Base-by-base conservation (phyloP, 2,888 invertebrate genomes). In the Amphiduros pacificus region DNA sequence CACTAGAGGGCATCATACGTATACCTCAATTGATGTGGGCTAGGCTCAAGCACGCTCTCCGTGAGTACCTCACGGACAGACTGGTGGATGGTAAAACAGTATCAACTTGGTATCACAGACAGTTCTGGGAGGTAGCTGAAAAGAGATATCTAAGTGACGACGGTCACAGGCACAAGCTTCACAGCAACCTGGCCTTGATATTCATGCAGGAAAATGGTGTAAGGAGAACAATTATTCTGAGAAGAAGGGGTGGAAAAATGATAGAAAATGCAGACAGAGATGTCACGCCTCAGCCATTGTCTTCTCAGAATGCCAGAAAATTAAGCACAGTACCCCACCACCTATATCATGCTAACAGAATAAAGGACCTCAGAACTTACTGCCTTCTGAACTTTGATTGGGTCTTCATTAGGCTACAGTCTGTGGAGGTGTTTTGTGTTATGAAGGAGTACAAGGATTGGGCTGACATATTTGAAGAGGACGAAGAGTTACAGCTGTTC, bases 21-120 rank as follows among this genome's bases (percentile, higher is more conserved):
- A 58, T 71, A 24, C 78, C 78, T 22, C 64, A 73, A 2, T 65
- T 66, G 20, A 60, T 73, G 29, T 76, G 76, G 73, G 62, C 73
- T 2, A 56, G 69, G 1, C 55, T 78, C 24, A 64, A 72, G 36
- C 61, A 73, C 29, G 73, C 71, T 5, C 55, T 77, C 20, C 44
- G 56, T 20, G 71, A 71, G 9, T 78, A 71, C 63, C 56, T 77
- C 26, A 64, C 62, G 4, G 70, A 72, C 44, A 62, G 66, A 48
- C 69, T 73, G 48, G 67, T 71, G 1, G 76, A 78, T 56, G 73
- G 73, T 2, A 74, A 75, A 48, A 62, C 69, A 0, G 74, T 75
- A 3, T 57, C 73, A 40, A 63, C 65, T 27, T 79, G 79, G 79
- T 74, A 73, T 61, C 75, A 77, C 53, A 67, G 66, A 20, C 68